These are phyloP conservation scores for Catharus minimus DNA, from an alignment of 2,113 vertebrate genomes.

Conservation along the genomic window DNA sequence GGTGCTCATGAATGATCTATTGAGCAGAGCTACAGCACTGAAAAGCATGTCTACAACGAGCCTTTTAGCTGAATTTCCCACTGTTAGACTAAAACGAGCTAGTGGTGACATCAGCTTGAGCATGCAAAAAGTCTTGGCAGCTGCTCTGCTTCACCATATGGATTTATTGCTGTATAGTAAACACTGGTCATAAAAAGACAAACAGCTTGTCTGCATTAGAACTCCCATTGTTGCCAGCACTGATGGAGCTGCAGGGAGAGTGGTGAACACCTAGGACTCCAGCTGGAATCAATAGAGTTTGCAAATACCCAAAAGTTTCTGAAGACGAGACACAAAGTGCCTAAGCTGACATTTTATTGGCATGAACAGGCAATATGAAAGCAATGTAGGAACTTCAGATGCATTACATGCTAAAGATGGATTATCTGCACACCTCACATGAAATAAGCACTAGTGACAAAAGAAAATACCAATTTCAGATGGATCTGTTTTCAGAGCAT, in stretches of 20 bases:
- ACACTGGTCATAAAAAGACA: not conserved
- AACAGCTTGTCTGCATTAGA: not conserved
- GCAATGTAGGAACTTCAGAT: not conserved
- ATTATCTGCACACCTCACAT: not conserved
- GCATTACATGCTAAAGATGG: not conserved
- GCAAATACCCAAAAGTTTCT: not conserved
- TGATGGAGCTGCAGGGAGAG: not conserved
- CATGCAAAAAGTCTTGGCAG: not conserved
- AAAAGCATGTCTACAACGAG: not conserved
- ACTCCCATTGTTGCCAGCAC: not conserved
- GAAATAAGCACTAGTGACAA: not conserved
- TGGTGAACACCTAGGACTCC: not conserved
- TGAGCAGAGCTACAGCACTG: conserved; percentile 57
- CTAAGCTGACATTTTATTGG: conserved; percentile 41
- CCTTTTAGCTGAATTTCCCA: conserved; percentile 37
- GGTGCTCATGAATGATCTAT: conserved; percentile 78
- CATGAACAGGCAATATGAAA: conserved; percentile 22
- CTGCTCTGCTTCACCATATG: not conserved
- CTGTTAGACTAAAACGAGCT: not conserved
- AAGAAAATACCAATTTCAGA: not conserved
- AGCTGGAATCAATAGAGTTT: not conserved
- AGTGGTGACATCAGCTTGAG: not conserved
- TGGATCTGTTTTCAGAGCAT: not conserved
- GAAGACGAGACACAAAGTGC: conserved; percentile 39
- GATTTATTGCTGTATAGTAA: not conserved